Base-by-base conservation (phyloP, 2,888 invertebrate species). In the Caenorhabditis sp. region DNA sequence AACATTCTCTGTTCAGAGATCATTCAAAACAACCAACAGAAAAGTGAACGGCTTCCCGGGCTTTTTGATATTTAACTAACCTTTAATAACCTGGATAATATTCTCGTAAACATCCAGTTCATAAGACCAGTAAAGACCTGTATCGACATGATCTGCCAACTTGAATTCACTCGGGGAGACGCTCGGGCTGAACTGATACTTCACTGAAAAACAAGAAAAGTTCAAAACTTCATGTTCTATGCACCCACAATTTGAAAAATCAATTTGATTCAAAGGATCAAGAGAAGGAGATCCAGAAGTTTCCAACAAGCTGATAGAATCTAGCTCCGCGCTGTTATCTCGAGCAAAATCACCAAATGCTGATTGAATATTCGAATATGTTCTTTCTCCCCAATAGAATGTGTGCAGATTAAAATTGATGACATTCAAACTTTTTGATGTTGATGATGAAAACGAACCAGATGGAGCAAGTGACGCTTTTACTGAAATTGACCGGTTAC, bases 331-430 rank as follows among this genome's bases (percentile, higher is more conserved):
- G 21, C 8, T 51, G 6, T 26, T 59, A 23, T n/a, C n/a, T n/a
- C n/a, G n/a, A n/a, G 62, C 26, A 43, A 49, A 68, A 1, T 58
- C 31, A 5, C 21, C 12, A 4, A 27, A 12, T 10, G 60, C 69
- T 27, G 23, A 21, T 54, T 43, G 17, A 21, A 70, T 59, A 19
- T 66, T 66, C 10, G 17, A 17, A 37, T 71, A 71, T 19, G 66
- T 71, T 12, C 50, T 26, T 1, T 31, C 17, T 14, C 70, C 70
- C 70, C 70, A 71, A 37, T 57, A 71, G 26, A 58, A 54, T 5
- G 70, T 63, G n/a, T 50, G 55, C 49, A 71, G 57, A 12, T 71
- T 71, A 27, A 71, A n/a, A 26, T 71, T 71, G 26, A 71, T 54
- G 19, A 71, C 50, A 55, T 71, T 71, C 23, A 71, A 60, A 2